Conservation (phyloP, 2,888 invertebrate genomes). For the Hofmannophila pseudospretella region DNA sequence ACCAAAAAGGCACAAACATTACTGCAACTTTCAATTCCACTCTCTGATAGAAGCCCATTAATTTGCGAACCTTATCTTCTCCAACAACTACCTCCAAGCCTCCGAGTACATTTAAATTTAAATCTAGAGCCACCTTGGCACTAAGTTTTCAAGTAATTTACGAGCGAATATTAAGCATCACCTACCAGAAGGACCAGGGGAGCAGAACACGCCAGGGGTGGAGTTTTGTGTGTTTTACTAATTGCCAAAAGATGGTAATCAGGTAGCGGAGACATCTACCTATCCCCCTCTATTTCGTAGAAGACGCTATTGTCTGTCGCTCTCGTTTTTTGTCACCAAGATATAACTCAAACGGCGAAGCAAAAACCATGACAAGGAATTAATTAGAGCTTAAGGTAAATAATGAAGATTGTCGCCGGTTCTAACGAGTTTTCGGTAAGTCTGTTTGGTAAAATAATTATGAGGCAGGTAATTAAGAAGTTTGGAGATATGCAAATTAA, state of each 20-base stretch:
- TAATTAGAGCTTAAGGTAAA: constrained; percentile 77
- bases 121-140: constrained; percentile 58
- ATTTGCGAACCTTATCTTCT: constrained; percentile 44
- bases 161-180: constrained; percentile 74
- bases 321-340: constrained; percentile 41
- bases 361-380: constrained; percentile 79
- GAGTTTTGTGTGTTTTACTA: constrained; percentile 81
- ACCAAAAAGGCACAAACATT: too few relatives aligned
- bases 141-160: constrained; percentile 76
- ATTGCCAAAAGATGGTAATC: constrained; percentile 80
- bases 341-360: constrained; percentile 70
- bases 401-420: constrained; percentile 74
- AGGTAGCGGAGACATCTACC: constrained; percentile 55
- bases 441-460: constrained; percentile 60
- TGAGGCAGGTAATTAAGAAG: constrained; percentile 68
- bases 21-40: not conserved
- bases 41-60: constrained; percentile 15
- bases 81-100: constrained; percentile 43
- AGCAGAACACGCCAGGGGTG: constrained; percentile 74
- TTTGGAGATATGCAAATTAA: constrained; percentile 28
- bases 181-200: constrained; percentile 76
- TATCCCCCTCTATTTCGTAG: constrained; percentile 31
- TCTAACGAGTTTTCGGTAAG: constrained; percentile 69
- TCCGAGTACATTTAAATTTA: constrained; percentile 62
- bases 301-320: constrained; percentile 30